Base-by-base conservation (phyloP, 2,113 vertebrate species). In the Nesoenas mayeri region DNA sequence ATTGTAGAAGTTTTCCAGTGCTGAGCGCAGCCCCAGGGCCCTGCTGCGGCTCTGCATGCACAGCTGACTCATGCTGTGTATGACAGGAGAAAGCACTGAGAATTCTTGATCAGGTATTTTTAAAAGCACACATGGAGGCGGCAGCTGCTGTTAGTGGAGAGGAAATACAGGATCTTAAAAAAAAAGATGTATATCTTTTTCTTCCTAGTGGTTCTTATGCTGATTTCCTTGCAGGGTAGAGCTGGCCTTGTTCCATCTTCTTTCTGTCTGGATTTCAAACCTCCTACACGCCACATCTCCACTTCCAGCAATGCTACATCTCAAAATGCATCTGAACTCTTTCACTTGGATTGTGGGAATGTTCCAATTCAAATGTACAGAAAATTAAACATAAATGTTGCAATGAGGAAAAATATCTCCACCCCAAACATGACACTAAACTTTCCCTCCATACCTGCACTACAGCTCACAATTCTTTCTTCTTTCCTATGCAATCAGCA, bases 231-330 rank as follows among this genome's bases (percentile, higher is more conserved):
- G 20, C 12, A 26, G 86, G 36, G 36, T 51, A 75, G 62, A 89
- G 42, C 57, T 96, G 84, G 56, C 34, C 29, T 60, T 9, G 26
- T 79, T 91, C 87, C 79, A 66, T 51, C 56, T 51, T 51, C 4
- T 29, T 91, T 67, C 56, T 70, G 66, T 61, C 83, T 88, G 66
- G 25, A 53, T 93, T 89, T 91, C 91, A 82, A 91, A 38, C 38
- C 40, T 94, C 87, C 87, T 50, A 61, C 75, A 38, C 4, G 4
- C 40, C 40, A 10, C 51, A 48, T 51, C 61, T 69, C n/a, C 9
- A 6, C 65, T 88, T 85, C 56, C 34, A 85, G 60, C 51, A 70
- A 36, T 11, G 65, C 65, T 56, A 7, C 11, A 40, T 12, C 66
- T 73, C 36, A 66, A 19, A 53, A 57, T 0, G 2, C 36, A 88